These are phyloP conservation scores for Pyrrhosoma nymphula DNA, from an alignment of 2,888 invertebrate species.

Conservation along the genomic window DNA sequence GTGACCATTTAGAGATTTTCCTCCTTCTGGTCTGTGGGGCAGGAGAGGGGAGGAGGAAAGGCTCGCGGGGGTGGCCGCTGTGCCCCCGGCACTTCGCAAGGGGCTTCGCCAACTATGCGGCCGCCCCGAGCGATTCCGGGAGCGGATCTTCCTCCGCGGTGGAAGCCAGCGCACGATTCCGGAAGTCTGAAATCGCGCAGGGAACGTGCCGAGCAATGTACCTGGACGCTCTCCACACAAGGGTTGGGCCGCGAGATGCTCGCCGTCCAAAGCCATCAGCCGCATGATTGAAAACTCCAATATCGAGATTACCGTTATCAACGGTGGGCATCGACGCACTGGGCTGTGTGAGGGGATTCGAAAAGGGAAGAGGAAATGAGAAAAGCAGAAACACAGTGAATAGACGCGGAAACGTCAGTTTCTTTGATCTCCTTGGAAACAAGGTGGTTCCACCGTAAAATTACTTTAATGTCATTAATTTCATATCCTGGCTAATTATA, in stretches of 20 bases:
- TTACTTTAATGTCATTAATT: too few relatives aligned
- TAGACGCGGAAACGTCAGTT: background rate
- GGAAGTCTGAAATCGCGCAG: slow-evolving; percentile 12
- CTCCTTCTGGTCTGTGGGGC: too few relatives aligned
- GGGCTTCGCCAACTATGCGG: background rate
- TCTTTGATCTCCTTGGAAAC: background rate
- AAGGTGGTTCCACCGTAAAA: too few relatives aligned
- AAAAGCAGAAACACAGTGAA: background rate
- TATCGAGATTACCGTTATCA: too few relatives aligned
- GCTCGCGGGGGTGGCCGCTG: background rate
- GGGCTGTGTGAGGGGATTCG: background rate
- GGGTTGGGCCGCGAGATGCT: background rate
- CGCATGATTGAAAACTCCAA: too few relatives aligned
- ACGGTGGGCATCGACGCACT: too few relatives aligned
- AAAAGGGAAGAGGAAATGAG: background rate
- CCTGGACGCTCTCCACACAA: background rate
- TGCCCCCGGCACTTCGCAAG: background rate
- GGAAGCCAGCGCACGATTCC: slow-evolving; percentile 16
- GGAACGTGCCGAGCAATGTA: slow-evolving; percentile 5
- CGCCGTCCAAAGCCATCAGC: background rate
- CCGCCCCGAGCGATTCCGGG: background rate
- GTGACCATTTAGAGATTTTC: too few relatives aligned
- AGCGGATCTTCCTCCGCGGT: background rate
- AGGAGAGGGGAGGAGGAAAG: background rate
- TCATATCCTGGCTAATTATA: too few relatives aligned